Conservation (phyloP, 2,797 vertebrate genomes). For the Momotus momota region DNA sequence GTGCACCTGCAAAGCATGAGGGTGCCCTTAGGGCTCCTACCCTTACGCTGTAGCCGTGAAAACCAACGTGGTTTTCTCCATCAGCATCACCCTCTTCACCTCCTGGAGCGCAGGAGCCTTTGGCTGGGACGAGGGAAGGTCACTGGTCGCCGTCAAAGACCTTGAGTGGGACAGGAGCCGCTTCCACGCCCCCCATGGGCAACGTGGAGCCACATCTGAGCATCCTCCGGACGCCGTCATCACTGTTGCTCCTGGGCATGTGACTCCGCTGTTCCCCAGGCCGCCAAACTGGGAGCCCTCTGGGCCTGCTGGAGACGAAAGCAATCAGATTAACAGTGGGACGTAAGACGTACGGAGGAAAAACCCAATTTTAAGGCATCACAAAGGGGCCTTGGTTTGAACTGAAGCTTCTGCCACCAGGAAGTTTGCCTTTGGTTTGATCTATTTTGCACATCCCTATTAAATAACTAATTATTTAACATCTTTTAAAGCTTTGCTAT, state of each 20-base stretch:
- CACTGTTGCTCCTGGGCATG: neutral
- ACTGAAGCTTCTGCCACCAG: neutral
- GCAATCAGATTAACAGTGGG: slow-evolving; percentile 68
- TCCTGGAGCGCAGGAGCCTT: fast-evolving
- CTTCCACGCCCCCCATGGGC: fast-evolving
- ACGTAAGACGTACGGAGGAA: neutral
- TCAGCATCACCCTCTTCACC: neutral
- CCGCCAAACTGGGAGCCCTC: slow-evolving; percentile 4
- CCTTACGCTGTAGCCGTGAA: fast-evolving
- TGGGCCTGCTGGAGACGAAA: slow-evolving; percentile 63
- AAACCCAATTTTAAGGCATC: neutral
- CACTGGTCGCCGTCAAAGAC: fast-evolving
- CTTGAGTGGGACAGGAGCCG: neutral
- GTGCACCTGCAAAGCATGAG: fast-evolving
- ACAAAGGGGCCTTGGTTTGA: slow-evolving; percentile 4
- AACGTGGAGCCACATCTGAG: slow-evolving; percentile 2
- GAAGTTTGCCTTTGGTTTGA: slow-evolving; percentile 75
- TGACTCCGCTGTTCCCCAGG: neutral
- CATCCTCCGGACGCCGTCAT: slow-evolving; percentile 34
- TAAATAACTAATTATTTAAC: slow-evolving; percentile 89
- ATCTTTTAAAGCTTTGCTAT: slow-evolving; percentile 83
- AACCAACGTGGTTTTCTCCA: fast-evolving
- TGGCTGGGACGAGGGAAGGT: neutral
- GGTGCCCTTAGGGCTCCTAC: neutral
- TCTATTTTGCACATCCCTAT: slow-evolving; percentile 79